A percentile compares a stretch with the other conserved stretches of the same genome.
These are phyloP conservation scores for Tenthredo scrophulariae DNA, from an alignment of 2,888 invertebrate genomes.

Conservation along the genomic window DNA sequence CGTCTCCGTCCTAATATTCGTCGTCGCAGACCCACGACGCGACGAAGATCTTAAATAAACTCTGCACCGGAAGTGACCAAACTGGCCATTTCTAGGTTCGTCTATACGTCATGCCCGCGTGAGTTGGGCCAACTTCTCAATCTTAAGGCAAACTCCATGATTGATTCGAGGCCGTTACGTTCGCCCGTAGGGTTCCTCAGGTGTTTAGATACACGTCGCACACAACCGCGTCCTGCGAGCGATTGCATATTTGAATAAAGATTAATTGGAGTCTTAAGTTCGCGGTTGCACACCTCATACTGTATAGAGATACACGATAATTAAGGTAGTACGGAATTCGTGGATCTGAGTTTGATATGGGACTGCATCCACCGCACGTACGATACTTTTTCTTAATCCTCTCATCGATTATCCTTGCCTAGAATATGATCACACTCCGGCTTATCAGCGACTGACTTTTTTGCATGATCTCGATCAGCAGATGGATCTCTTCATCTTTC, in stretches of 20 bases:
- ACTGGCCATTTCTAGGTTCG: background rate
- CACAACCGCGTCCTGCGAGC: background rate
- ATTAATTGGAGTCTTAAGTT: conserved; percentile 6
- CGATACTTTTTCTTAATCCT: background rate
- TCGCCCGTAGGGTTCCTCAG: conserved; percentile 16
- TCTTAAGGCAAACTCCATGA: conserved; percentile 10
- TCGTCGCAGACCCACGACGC: background rate
- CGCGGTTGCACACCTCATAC: background rate
- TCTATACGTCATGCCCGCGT: background rate
- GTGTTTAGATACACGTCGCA: background rate
- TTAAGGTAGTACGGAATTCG: background rate
- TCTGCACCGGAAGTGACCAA: background rate
- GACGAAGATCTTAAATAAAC: conserved; percentile 12
- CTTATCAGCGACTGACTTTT: conserved; percentile 20
- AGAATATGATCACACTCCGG: background rate
- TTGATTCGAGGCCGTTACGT: conserved; percentile 17
- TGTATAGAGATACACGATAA: background rate
- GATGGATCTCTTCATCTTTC: conserved; percentile 11
- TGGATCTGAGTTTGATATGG: background rate
- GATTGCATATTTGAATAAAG: conserved; percentile 20
- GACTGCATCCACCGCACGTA: background rate
- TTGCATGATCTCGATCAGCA: background rate
- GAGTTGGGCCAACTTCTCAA: conserved; percentile 20
- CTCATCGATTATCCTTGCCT: background rate
- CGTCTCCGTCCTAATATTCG: conserved; percentile 27